Percentiles rank a stretch among this genome's conserved stretches.
Conservation (phyloP, 2,113 vertebrate species). For the Oxygymnocypris stewartii region DNA sequence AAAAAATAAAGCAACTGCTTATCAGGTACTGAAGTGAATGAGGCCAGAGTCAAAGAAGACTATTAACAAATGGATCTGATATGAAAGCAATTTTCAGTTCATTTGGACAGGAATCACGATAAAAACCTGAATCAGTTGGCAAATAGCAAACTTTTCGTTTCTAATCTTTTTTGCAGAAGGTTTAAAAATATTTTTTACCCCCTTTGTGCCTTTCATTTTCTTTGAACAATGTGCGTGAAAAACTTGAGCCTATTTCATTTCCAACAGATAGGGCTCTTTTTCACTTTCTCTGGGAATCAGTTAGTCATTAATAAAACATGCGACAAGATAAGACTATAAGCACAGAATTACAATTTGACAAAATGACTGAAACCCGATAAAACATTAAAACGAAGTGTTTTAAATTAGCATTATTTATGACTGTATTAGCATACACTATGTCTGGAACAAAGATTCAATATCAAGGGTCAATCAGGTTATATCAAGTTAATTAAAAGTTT, state of each 20-base stretch:
- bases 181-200: background rate
- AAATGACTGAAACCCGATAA: constrained; percentile 9
- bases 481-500: background rate
- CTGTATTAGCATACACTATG: constrained; percentile 6
- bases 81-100: constrained; percentile 36
- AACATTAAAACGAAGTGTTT: background rate
- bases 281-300: background rate
- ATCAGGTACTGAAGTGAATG: constrained; percentile 43
- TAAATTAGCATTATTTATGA: constrained; percentile 14
- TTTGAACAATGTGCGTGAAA: background rate
- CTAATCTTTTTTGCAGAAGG: constrained; percentile 12
- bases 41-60: constrained; percentile 25
- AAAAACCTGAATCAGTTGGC: background rate
- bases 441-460: background rate
- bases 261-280: background rate
- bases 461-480: background rate
- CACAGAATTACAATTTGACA: background rate
- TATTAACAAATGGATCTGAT: constrained; percentile 50
- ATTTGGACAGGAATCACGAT: constrained; percentile 2
- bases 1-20: constrained; percentile 39
- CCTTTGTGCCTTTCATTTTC: background rate
- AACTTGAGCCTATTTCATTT: background rate
- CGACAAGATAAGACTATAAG: constrained; percentile 26
- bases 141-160: constrained; percentile 21
- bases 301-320: constrained; percentile 15